Evolutionary conservation across 2,888 invertebrate genomes (phyloP).

Genomic region (Leucophora obtusa): DNA sequence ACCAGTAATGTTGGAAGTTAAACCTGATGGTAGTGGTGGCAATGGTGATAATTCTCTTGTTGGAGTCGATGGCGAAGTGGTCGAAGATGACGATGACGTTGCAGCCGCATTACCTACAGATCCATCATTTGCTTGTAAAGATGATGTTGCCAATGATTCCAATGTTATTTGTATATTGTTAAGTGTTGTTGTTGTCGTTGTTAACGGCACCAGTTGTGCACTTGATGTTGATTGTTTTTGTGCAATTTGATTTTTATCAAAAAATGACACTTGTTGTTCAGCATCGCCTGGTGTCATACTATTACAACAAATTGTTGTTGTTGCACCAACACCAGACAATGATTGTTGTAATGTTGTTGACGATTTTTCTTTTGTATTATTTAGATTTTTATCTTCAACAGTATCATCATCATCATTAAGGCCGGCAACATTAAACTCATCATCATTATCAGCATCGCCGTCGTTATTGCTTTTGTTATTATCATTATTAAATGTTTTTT

Average conservation of each 20-base stretch:
- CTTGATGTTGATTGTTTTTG: slow-evolving; percentile 41
- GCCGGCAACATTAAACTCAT: slow-evolving; percentile 13
- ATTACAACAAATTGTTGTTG: slow-evolving; percentile 40
- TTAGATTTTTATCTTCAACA: slow-evolving; percentile 39
- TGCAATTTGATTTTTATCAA: slow-evolving; percentile 20
- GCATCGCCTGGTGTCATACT: slow-evolving; percentile 56
- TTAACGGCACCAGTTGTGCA: slow-evolving; percentile 6
- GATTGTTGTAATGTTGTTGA: slow-evolving; percentile 48
- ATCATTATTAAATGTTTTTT: slow-evolving; percentile 48
- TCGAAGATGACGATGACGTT: slow-evolving; percentile 29
- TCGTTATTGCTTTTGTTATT: slow-evolving; percentile 31
- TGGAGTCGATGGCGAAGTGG: slow-evolving; percentile 57
- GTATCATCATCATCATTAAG: slow-evolving; percentile 28
- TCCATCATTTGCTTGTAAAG: slow-evolving; percentile 6
- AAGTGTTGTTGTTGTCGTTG: slow-evolving; percentile 53
- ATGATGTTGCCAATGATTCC: slow-evolving; percentile 23
- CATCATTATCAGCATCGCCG: slow-evolving; percentile 15
- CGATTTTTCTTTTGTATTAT: slow-evolving; percentile 66
- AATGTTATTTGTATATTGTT: slow-evolving; percentile 26
- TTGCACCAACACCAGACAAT: slow-evolving; percentile 8
- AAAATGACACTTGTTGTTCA: slow-evolving; percentile 37
- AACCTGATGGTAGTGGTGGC: slow-evolving; percentile 47
- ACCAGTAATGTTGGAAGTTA: slow-evolving; percentile 20
- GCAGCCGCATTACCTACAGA: background rate
- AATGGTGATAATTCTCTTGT: slow-evolving; percentile 58